phyloP scores from a whole-genome alignment of 2,797 vertebrate genomes.

The Corythornis leucogaster region DNA sequence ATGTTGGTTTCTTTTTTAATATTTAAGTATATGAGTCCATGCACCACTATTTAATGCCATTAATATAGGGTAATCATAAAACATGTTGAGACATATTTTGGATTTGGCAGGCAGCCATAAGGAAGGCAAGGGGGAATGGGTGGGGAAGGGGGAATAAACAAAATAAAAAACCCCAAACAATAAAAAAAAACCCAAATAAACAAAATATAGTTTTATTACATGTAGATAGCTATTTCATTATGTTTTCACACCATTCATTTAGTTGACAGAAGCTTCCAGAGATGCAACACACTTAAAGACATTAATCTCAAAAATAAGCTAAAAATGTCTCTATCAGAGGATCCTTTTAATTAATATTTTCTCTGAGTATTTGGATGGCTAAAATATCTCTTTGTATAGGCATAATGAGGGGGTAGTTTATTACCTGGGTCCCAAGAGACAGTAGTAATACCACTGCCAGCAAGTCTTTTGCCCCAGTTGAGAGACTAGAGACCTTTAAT shows the following conservation, averaged over 20 bases:
- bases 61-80: background rate
- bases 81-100: background rate
- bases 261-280: background rate
- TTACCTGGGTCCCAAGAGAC: background rate
- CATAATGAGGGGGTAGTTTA: background rate
- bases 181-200: background rate
- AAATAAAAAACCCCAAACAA: background rate
- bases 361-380: background rate
- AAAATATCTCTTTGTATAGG: background rate
- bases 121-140: background rate
- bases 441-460: background rate
- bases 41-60: background rate
- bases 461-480: background rate
- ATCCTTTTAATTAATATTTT: background rate
- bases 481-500: background rate
- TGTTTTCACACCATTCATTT: background rate
- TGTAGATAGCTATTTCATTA: background rate
- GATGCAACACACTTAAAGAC: background rate
- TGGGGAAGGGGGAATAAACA: background rate
- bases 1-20: background rate
- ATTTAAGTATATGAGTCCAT: background rate
- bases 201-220: background rate
- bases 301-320: background rate
- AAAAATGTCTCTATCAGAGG: background rate
- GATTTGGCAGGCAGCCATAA: background rate